phyloP scores from a whole-genome alignment of 2,113 vertebrate species.

The Cyanoderma ruficeps region DNA sequence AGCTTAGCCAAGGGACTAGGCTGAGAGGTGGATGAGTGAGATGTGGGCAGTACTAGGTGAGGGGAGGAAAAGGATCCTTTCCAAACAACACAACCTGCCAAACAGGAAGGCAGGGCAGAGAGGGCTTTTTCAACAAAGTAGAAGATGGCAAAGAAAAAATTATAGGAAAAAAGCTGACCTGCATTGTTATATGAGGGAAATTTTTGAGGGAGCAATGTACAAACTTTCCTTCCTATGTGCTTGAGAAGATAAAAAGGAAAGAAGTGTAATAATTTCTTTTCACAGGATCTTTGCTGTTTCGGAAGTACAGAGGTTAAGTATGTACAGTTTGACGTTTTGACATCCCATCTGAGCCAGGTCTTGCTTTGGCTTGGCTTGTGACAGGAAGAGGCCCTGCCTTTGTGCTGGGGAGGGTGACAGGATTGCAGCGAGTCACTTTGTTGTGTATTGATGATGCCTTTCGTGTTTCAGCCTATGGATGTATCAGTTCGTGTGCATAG shows the following conservation, averaged over 20 bases:
- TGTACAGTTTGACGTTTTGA: conserved; percentile 17
- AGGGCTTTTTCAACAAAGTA: not conserved
- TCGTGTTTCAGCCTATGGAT: not conserved
- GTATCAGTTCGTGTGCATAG: not conserved
- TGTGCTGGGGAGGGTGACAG: not conserved
- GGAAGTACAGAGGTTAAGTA: conserved; percentile 42
- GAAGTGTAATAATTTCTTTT: not conserved
- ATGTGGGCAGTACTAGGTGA: not conserved
- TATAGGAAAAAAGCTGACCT: not conserved
- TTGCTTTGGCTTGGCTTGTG: conserved; percentile 35
- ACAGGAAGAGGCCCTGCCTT: conserved; percentile 48
- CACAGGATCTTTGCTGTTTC: not conserved
- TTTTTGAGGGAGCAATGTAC: not conserved
- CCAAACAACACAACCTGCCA: not conserved
- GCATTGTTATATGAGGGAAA: not conserved
- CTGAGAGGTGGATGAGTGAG: not conserved
- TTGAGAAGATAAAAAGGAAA: not conserved
- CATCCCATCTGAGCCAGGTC: conserved; percentile 47
- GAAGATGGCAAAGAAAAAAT: not conserved
- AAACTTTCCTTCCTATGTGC: not conserved
- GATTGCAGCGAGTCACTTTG: not conserved
- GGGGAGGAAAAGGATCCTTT: not conserved
- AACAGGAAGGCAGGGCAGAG: not conserved
- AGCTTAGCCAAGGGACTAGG: not conserved
- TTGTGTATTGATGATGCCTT: not conserved